Conservation (phyloP, 2,113 vertebrate species). For the Oreotrochilus melanogaster region DNA sequence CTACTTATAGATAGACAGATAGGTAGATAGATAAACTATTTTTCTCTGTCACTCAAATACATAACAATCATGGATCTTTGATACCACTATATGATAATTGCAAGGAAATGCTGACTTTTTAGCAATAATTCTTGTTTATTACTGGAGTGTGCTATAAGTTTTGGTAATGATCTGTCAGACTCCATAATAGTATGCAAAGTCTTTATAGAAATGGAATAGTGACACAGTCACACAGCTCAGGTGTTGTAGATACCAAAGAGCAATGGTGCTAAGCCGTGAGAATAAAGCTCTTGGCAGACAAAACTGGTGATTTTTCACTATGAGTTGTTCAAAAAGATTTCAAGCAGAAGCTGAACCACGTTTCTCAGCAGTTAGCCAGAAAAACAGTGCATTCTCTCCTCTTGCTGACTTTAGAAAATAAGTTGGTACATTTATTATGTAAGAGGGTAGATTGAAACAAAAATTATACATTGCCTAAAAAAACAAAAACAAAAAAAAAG, state of each 20-base stretch:
- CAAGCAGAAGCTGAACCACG: neutral
- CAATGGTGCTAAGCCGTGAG: neutral
- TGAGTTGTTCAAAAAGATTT: neutral
- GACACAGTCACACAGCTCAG: neutral
- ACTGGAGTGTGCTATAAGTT: neutral
- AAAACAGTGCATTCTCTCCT: neutral
- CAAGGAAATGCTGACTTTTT: conserved; percentile 4
- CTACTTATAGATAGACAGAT: neutral
- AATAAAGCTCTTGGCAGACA: neutral
- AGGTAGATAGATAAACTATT: neutral
- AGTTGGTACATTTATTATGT: neutral
- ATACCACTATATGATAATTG: neutral
- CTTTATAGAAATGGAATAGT: neutral
- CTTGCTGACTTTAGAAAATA: neutral
- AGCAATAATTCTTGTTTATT: neutral
- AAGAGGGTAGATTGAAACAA: neutral
- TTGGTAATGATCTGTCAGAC: neutral
- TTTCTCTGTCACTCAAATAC: neutral
- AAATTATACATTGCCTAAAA: neutral
- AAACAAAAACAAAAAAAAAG: neutral
- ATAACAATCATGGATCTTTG: neutral
- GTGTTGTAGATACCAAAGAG: neutral
- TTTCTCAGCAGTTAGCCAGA: neutral
- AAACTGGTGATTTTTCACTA: neutral
- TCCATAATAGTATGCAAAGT: neutral